Evolutionary conservation across 1,140 invertebrate species (phyloP).

Genomic region (Chelonus insularis): DNA sequence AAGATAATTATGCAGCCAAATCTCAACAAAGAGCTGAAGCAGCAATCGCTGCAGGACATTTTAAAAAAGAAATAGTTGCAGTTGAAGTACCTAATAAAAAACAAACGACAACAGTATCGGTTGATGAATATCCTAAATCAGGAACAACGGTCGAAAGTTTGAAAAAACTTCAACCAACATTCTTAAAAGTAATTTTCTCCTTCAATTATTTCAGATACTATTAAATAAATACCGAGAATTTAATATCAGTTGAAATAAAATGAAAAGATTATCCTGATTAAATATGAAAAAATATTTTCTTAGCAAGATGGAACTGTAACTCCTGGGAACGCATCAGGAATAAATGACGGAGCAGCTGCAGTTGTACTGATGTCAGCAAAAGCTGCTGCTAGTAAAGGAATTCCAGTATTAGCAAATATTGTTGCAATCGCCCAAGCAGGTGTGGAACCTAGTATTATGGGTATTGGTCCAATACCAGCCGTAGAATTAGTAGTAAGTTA

Average conservation of each 20-base stretch:
- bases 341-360: conserved; percentile 87
- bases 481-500: conserved; percentile 66
- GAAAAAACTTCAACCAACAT: conserved; percentile 66
- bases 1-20: conserved; percentile 73
- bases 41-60: conserved; percentile 69
- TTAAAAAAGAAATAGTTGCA: conserved; percentile 73
- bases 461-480: conserved; percentile 74
- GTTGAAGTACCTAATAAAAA: conserved; percentile 63
- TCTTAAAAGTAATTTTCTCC: conserved; percentile 67
- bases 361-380: conserved; percentile 70
- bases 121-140: conserved; percentile 72
- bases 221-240: too few relatives aligned
- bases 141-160: conserved; percentile 66
- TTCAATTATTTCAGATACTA: too few relatives aligned
- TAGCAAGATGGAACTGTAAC: conserved; percentile 71
- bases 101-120: conserved; percentile 58
- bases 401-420: conserved; percentile 68
- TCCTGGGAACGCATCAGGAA: conserved; percentile 78
- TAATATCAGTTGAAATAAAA: too few relatives aligned
- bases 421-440: conserved; percentile 69
- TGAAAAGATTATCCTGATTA: too few relatives aligned
- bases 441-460: conserved; percentile 77
- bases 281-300: too few relatives aligned
- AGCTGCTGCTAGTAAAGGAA: conserved; percentile 57
- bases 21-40: conserved; percentile 74